Evolutionary conservation across 1,140 invertebrate species (phyloP).

Genomic region (Samia ricini): DNA sequence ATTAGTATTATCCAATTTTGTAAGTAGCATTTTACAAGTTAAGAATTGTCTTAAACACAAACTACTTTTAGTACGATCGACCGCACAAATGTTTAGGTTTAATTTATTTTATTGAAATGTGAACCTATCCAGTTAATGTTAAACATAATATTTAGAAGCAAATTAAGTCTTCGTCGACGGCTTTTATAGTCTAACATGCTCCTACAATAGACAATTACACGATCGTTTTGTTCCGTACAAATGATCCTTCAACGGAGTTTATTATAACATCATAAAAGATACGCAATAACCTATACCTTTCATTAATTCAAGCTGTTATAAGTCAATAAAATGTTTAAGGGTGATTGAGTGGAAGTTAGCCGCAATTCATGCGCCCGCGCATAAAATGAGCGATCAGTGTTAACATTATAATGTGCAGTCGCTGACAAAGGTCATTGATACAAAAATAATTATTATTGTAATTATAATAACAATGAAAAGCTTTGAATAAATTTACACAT

Average conservation of each 20-base stretch:
- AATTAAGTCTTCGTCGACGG: background rate
- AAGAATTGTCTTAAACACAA: too few species aligned
- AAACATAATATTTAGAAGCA: background rate
- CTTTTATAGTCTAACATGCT: background rate
- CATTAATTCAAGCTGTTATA: background rate
- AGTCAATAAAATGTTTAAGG: slow-evolving; percentile 8
- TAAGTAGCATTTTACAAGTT: too few species aligned
- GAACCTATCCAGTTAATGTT: background rate
- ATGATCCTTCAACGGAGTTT: background rate
- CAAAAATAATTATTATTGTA: background rate
- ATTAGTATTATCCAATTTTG: too few species aligned
- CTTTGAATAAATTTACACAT: too few species aligned
- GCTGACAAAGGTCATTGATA: background rate
- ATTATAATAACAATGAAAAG: too few species aligned
- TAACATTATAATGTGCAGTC: slow-evolving; percentile 6
- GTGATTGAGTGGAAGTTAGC: background rate
- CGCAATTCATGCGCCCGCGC: background rate
- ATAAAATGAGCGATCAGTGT: slow-evolving; percentile 17
- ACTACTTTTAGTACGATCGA: too few species aligned
- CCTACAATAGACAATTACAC: background rate
- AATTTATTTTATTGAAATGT: background rate
- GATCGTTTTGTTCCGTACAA: background rate
- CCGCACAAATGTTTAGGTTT: too few species aligned
- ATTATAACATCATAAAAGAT: background rate
- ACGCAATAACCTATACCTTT: background rate